Percentiles rank a stretch among this genome's conserved stretches.
phyloP scores from a whole-genome alignment of 1,140 invertebrate genomes.

The Orius laevigatus region DNA sequence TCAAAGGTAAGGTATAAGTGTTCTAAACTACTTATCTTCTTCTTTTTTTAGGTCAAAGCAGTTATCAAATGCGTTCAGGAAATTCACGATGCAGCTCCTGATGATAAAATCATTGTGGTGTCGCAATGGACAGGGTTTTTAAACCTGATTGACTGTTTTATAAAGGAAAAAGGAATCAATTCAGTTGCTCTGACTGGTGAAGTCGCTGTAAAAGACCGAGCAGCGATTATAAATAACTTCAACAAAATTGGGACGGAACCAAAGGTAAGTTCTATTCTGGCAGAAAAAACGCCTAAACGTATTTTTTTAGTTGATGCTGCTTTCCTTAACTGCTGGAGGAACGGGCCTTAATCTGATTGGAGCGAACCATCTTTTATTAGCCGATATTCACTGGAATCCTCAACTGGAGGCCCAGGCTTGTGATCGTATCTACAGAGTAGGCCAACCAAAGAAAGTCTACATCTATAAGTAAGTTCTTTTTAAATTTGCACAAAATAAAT shows the following conservation, averaged over 20 bases:
- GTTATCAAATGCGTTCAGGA: conserved; percentile 40
- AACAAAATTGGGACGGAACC: conserved; percentile 40
- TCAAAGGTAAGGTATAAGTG: conserved; percentile 33
- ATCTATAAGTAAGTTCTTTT: conserved; percentile 55
- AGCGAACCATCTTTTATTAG: conserved; percentile 72
- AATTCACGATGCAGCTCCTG: conserved; percentile 30
- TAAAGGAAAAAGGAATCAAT: conserved; percentile 33
- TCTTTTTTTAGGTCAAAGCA: conserved; percentile 32
- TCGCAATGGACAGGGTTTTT: conserved; percentile 75
- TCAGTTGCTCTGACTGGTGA: conserved; percentile 48
- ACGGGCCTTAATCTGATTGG: conserved; percentile 82
- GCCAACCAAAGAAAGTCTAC: conserved; percentile 62
- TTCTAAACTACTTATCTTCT: no score
- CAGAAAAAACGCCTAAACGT: no score
- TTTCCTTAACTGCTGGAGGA: conserved; percentile 78
- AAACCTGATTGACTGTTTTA: conserved; percentile 42
- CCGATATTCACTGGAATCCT: conserved; percentile 93
- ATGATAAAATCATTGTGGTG: conserved; percentile 68
- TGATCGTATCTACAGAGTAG: conserved; percentile 79
- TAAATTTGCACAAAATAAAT: not conserved
- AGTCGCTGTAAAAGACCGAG: conserved; percentile 38
- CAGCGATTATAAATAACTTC: conserved; percentile 49
- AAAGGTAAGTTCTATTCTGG: no score
- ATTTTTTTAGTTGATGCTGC: conserved; percentile 34
- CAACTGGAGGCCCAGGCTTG: conserved; percentile 82